Base-by-base conservation (phyloP, 2,797 vertebrate genomes). In the Zenarchopterus dispar region DNA sequence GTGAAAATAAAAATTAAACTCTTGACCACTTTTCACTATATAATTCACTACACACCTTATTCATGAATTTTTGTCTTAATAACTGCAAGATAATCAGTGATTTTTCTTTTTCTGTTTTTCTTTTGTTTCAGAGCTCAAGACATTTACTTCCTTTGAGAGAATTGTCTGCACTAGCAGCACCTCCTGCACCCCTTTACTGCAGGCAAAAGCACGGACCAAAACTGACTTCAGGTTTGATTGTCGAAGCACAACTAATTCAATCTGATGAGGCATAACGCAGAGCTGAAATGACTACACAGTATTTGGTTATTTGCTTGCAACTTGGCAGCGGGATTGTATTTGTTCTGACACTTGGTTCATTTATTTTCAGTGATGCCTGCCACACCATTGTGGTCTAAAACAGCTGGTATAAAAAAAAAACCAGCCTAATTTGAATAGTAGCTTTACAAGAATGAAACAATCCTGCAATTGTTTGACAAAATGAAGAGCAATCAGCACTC, bases 401-500 rank as follows among this genome's bases (percentile, higher is more conserved):
- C 26, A 60, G 41, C 23, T 31, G 21, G 45, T 26, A 22, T 18
- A 45, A 57, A 46, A 28, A n/a, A 23, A 42, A 62, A 73, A 64
- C 7, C 15, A 26, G n/a, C 13, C 17, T 33, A n/a, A 47, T 64
- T 41, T 19, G 51, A 62, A 50, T n/a, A 33, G 26, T 26, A 39
- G 18, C 21, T 73, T 78, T 67, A 64, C 44, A 59, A 58, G 33
- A 62, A 49, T 33, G 9, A 71, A 52, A 48, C 26, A 41, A 42
- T 51, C 56, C 63, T 23, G 36, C 60, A 61, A 64, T 41, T 74
- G 64, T 46, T 72, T 2, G 48, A 46, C 17, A 50, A 71, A 73
- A 65, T 57, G 36, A 79, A 67, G 82, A 70, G 51, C 63, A 80
- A 79, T 78, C 79, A 60, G 47, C 18, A 5, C 50, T 41, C 4